A percentile compares a stretch with the other conserved stretches of the same genome.
These are phyloP conservation scores for Nanger granti DNA, from an alignment of 2,113 vertebrate genomes.

Conservation along the genomic window DNA sequence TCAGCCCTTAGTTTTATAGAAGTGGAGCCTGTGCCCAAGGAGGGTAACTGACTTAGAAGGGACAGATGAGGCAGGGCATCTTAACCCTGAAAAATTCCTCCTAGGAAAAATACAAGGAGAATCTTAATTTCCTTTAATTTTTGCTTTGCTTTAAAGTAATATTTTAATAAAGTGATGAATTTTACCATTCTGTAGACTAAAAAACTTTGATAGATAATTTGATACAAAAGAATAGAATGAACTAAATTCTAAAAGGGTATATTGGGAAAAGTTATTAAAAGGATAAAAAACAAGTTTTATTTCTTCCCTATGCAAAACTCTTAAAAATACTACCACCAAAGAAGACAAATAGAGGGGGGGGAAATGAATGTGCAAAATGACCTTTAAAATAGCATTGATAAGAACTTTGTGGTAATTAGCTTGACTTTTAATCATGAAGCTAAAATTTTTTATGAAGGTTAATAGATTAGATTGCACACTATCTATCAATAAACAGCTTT, in stretches of 20 bases:
- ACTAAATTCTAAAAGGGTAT: neutral
- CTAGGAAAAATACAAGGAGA: neutral
- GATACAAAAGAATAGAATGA: neutral
- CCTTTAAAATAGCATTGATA: neutral
- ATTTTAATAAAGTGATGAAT: neutral
- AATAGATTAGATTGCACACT: neutral
- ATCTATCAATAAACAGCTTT: neutral
- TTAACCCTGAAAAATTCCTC: neutral
- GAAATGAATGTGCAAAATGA: neutral
- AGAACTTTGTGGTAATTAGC: neutral
- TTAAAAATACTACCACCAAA: neutral
- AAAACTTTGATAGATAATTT: neutral
- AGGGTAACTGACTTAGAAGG: neutral
- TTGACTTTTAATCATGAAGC: neutral
- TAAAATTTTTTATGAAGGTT: neutral
- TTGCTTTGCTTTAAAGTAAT: neutral
- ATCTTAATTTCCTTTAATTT: neutral
- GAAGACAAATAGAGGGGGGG: neutral
- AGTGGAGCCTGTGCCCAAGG: neutral
- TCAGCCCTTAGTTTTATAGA: neutral
- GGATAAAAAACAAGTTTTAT: neutral
- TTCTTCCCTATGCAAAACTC: neutral
- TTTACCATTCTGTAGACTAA: neutral
- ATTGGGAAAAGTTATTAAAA: neutral
- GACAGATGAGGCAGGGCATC: rapidly evolving